Evolutionary conservation across 2,888 invertebrate species (phyloP).

Genomic region (Agonum fuliginosum): DNA sequence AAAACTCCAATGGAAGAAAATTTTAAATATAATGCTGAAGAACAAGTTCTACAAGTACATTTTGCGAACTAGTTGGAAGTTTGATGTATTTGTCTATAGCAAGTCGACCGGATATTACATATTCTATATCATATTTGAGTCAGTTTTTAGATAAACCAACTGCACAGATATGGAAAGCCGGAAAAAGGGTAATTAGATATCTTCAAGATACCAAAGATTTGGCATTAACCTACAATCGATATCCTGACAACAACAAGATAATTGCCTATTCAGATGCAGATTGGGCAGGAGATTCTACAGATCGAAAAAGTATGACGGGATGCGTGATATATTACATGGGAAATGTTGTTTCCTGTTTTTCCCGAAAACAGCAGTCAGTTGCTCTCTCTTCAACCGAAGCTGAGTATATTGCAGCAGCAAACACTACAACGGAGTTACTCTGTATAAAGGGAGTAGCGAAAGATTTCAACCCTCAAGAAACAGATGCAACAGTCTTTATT

Average conservation of each 20-base stretch:
- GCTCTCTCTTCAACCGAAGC: slow-evolving; percentile 59
- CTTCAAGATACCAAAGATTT: background rate
- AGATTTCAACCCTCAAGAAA: slow-evolving; percentile 44
- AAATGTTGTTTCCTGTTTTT: slow-evolving; percentile 59
- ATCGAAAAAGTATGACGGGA: slow-evolving; percentile 60
- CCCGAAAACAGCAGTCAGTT: slow-evolving; percentile 59
- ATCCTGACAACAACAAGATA: background rate
- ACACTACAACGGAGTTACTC: background rate
- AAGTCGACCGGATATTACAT: slow-evolving; percentile 61
- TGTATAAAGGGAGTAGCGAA: slow-evolving; percentile 2
- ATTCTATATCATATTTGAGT: slow-evolving; percentile 54
- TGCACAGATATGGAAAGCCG: slow-evolving; percentile 56
- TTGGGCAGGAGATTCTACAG: slow-evolving; percentile 50
- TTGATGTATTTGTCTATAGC: slow-evolving; percentile 61
- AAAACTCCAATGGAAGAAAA: slow-evolving; percentile 61
- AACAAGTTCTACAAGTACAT: slow-evolving; percentile 59
- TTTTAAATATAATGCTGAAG: slow-evolving; percentile 61
- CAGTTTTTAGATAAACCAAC: slow-evolving; percentile 61
- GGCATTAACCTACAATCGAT: background rate
- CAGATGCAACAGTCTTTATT: too few species aligned
- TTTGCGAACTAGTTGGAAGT: slow-evolving; percentile 58
- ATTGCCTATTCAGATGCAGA: slow-evolving; percentile 50
- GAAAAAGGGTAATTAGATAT: slow-evolving; percentile 59
- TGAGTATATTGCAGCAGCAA: too few species aligned
- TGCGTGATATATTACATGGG: slow-evolving; percentile 33